These are phyloP conservation scores for Ecliptopera silaceata DNA, from an alignment of 2,888 invertebrate species.

Conservation along the genomic window DNA sequence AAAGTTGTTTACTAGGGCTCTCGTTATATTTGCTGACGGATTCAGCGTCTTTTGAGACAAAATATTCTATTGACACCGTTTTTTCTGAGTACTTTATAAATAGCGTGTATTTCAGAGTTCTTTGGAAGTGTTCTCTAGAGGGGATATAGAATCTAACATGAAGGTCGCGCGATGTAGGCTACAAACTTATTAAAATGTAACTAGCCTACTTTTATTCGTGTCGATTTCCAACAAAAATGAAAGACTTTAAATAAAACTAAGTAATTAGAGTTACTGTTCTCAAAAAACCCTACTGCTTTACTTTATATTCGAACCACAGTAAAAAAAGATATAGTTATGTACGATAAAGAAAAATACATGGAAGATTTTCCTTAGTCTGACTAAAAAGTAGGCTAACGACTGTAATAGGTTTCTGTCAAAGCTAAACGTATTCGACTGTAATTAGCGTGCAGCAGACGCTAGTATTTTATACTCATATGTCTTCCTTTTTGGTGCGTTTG, in stretches of 20 bases:
- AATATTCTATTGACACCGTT: slow-evolving; percentile 26
- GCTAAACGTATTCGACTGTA: slow-evolving; percentile 2
- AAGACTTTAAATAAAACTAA: no score
- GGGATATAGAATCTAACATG: background rate
- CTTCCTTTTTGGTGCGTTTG: background rate
- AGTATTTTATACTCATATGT: background rate
- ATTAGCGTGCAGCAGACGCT: slow-evolving; percentile 3
- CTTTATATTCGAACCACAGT: no score
- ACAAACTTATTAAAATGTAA: no score
- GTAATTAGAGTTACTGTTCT: no score
- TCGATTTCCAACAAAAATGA: no score
- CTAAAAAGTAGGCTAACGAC: slow-evolving; percentile 15
- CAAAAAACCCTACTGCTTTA: no score
- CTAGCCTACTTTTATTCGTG: no score
- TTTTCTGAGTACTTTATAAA: slow-evolving; percentile 16
- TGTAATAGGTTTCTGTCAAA: slow-evolving; percentile 7
- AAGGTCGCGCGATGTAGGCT: background rate
- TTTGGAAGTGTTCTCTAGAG: slow-evolving; percentile 2
- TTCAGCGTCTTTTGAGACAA: slow-evolving; percentile 22
- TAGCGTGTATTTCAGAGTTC: slow-evolving; percentile 3
- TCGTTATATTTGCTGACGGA: slow-evolving; percentile 21
- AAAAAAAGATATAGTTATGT: no score
- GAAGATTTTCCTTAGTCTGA: slow-evolving; percentile 1
- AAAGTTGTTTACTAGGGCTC: slow-evolving; percentile 21
- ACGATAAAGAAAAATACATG: background rate